A percentile compares a stretch with the other conserved stretches of the same genome.
Evolutionary conservation across 2,797 vertebrate genomes (phyloP).

Genomic region (Sebastes reedi): DNA sequence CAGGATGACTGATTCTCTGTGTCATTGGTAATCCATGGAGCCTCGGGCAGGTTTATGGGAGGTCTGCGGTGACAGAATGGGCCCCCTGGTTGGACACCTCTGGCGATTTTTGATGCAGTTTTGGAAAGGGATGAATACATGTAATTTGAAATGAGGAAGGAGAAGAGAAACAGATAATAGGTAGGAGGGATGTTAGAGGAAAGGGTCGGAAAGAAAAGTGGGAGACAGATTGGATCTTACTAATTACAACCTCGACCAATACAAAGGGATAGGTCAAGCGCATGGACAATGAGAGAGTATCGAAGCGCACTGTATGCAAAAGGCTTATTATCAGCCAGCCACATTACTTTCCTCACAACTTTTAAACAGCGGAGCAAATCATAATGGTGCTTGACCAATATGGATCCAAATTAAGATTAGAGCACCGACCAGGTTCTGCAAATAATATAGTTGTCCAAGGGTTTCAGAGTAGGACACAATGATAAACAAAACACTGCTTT

Average conservation of each 20-base stretch:
- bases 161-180: background rate
- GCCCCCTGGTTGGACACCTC: conserved; percentile 7
- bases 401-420: background rate
- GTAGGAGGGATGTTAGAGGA: background rate
- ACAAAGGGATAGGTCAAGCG: background rate
- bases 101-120: conserved; percentile 24
- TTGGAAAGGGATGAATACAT: background rate
- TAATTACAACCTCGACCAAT: background rate
- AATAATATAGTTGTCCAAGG: background rate
- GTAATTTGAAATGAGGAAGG: background rate
- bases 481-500: background rate
- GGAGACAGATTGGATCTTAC: background rate
- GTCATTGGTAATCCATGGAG: conserved; percentile 55
- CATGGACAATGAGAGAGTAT: background rate
- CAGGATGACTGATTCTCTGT: conserved; percentile 62
- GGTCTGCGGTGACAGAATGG: conserved; percentile 33
- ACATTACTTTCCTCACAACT: background rate
- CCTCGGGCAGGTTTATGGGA: conserved; percentile 38
- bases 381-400: background rate
- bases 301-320: background rate
- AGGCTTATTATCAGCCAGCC: background rate
- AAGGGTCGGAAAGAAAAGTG: background rate
- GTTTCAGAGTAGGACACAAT: background rate
- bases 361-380: background rate
- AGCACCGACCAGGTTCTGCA: background rate